Evolutionary conservation across 2,888 invertebrate genomes (phyloP).

Genomic region (Perdita meconis): DNA sequence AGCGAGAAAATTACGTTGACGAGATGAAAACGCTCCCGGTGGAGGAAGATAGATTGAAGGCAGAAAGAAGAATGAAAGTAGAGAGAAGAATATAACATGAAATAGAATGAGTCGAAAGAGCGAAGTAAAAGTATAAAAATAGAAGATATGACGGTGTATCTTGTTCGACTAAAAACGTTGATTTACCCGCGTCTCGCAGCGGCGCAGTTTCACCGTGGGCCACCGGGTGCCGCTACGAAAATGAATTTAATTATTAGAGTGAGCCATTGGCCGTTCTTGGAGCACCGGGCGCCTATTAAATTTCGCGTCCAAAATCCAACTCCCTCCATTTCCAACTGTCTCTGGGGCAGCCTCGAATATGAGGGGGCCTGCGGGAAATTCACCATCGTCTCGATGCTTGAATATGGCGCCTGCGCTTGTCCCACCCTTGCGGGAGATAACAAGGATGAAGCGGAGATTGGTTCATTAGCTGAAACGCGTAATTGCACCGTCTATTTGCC

Average conservation of each 20-base stretch:
- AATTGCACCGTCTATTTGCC: constrained; percentile 63
- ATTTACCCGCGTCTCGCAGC: neutral
- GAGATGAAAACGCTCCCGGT: too few species aligned
- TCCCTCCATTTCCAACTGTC: constrained; percentile 1
- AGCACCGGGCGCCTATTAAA: constrained; percentile 61
- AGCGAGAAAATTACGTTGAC: too few species aligned
- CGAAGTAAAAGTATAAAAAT: neutral
- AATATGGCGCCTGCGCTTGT: constrained; percentile 42
- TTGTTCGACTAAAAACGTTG: constrained; percentile 6
- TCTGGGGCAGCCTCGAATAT: constrained; percentile 41
- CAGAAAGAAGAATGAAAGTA: too few species aligned
- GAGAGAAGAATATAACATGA: neutral
- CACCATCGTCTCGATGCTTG: constrained; percentile 67
- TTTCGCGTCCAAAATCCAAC: constrained; percentile 61
- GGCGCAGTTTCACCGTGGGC: neutral
- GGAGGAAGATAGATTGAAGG: too few species aligned
- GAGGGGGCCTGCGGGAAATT: constrained; percentile 71
- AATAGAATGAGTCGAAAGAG: neutral
- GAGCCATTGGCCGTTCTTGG: constrained; percentile 30
- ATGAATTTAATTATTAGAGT: constrained; percentile 56
- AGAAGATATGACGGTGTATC: constrained; percentile 1
- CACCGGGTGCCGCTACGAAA: constrained; percentile 31
- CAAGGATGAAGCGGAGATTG: constrained; percentile 68
- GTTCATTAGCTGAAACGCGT: constrained; percentile 71
- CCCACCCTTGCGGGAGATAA: constrained; percentile 57